phyloP scores from a whole-genome alignment of 2,888 invertebrate genomes.

The Campoplex nolae region DNA sequence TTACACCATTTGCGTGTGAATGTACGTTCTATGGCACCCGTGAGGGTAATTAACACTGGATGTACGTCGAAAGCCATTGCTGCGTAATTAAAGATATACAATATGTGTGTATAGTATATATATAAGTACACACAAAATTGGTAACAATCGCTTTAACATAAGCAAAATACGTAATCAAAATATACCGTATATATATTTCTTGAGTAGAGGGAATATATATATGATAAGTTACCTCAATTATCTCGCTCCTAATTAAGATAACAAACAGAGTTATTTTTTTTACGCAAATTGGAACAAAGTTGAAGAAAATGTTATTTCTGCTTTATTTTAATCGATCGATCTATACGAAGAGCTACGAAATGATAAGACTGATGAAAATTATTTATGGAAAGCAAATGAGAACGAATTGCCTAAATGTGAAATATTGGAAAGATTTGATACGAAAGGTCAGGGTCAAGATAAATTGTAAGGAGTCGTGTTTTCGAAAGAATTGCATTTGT shows the following conservation, averaged over 20 bases:
- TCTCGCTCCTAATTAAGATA: conserved; percentile 17
- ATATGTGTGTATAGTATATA: background rate
- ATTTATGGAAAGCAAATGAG: background rate
- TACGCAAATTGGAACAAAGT: background rate
- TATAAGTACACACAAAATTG: background rate
- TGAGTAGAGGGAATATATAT: conserved; percentile 22
- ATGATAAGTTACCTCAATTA: conserved; percentile 24
- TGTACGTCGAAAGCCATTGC: conserved; percentile 51
- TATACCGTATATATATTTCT: conserved; percentile 2
- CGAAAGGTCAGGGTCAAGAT: background rate
- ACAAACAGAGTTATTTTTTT: background rate
- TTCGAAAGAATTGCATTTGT: background rate
- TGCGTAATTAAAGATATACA: conserved; percentile 60
- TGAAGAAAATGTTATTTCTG: background rate
- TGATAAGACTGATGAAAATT: background rate
- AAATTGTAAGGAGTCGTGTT: background rate
- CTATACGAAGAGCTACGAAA: background rate
- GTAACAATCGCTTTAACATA: conserved; percentile 29
- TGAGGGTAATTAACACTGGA: conserved; percentile 52
- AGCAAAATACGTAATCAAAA: conserved; percentile 23
- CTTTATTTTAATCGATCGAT: background rate
- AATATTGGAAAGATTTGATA: background rate
- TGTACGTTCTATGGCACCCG: conserved; percentile 19
- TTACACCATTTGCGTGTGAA: conserved; percentile 30
- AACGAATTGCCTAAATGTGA: background rate